Conservation (phyloP, 1,140 invertebrate genomes). For the Oscheius sp. region DNA sequence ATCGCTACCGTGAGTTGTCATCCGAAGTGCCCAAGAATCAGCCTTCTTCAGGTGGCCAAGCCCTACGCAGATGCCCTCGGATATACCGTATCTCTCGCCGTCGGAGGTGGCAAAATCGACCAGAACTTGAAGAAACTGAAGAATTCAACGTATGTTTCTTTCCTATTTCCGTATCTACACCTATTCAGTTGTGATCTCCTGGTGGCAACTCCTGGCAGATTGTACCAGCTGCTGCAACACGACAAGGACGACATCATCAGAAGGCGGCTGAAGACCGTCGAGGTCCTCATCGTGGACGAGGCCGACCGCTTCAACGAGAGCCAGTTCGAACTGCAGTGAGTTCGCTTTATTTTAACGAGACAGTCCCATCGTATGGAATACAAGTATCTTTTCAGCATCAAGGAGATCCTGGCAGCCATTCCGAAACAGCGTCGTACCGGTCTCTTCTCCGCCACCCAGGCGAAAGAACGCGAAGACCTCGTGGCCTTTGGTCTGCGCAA, state of each 20-base stretch:
- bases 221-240: constrained; percentile 39
- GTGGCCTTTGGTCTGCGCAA: constrained; percentile 90
- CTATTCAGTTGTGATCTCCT: constrained; percentile 48
- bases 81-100: constrained; percentile 22
- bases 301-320: constrained; percentile 88
- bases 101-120: constrained; percentile 39
- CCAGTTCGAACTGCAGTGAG: constrained; percentile 75
- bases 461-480: constrained; percentile 84
- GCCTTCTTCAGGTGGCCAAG: constrained; percentile 13
- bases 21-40: not conserved
- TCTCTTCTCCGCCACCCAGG: constrained; percentile 96
- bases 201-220: constrained; percentile 55
- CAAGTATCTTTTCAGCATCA: constrained; percentile 67
- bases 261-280: constrained; percentile 66
- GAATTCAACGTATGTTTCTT: constrained; percentile 28
- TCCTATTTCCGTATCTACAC: constrained; percentile 24
- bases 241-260: constrained; percentile 45
- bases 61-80: constrained; percentile 27
- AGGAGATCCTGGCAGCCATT: constrained; percentile 82
- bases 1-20: constrained; percentile 24
- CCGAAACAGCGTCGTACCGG: constrained; percentile 90
- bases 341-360: not conserved
- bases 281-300: constrained; percentile 91
- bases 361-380: not conserved
- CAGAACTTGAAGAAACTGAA: constrained; percentile 39